A percentile compares a stretch with the other conserved stretches of the same genome.
Conservation (phyloP, 2,113 vertebrate species). For the Perccottus glenii region DNA sequence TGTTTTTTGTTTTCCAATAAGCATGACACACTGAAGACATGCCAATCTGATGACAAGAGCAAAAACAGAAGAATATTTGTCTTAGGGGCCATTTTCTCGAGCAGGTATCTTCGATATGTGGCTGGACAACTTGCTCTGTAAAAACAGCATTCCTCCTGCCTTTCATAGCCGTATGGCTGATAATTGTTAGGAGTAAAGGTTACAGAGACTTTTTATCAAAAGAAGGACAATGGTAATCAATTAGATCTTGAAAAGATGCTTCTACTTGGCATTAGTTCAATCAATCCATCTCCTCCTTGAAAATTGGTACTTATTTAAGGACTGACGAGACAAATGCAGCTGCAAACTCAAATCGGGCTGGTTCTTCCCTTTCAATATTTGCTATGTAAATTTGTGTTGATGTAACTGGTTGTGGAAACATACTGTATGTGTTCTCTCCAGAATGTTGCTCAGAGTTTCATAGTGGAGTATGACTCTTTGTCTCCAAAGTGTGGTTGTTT, state of each 20-base stretch:
- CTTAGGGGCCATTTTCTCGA: not conserved
- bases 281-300: slow-evolving; percentile 1
- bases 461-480: no score
- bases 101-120: slow-evolving; percentile 45
- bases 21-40: not conserved
- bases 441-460: no score
- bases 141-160: slow-evolving; percentile 40
- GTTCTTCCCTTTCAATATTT: no score
- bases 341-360: no score
- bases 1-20: not conserved
- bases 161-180: not conserved
- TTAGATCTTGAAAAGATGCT: slow-evolving; percentile 24
- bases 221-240: slow-evolving; percentile 5
- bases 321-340: no score
- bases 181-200: not conserved
- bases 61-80: not conserved
- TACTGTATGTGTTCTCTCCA: no score
- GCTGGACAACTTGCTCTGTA: not conserved
- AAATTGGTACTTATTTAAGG: no score
- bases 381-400: no score
- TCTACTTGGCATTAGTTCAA: not conserved
- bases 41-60: not conserved
- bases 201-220: not conserved
- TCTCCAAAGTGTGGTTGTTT: no score
- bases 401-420: no score